phyloP scores from a whole-genome alignment of 2,113 vertebrate genomes.

The Ammodytes marinus region DNA sequence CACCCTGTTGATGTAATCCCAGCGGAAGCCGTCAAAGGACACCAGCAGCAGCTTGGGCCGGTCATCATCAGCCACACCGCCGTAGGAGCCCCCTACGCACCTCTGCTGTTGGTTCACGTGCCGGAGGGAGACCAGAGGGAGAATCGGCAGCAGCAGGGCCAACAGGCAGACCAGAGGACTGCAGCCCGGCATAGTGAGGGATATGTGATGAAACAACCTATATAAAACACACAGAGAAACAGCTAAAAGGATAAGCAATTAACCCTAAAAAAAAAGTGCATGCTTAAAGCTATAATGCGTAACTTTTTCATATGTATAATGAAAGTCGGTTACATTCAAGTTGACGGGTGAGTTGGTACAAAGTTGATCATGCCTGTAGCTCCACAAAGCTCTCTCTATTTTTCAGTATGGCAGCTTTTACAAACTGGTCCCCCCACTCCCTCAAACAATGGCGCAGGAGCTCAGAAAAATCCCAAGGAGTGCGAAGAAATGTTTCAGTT shows the following conservation, averaged over 20 bases:
- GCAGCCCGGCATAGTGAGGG: constrained; percentile 52
- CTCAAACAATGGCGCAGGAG: no score
- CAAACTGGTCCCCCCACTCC: no score
- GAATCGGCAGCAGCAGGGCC: constrained; percentile 45
- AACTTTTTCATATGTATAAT: no score
- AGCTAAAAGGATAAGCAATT: background rate
- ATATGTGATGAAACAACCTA: constrained; percentile 31
- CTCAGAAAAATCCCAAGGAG: no score
- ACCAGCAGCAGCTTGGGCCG: constrained; percentile 87
- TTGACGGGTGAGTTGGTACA: no score
- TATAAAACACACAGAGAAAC: background rate
- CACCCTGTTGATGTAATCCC: constrained; percentile 91
- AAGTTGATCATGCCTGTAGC: no score
- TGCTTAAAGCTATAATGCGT: no score
- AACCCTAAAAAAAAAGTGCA: background rate
- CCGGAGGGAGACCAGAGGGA: constrained; percentile 47
- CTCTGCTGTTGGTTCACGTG: constrained; percentile 6
- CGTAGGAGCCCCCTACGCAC: background rate
- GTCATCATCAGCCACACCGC: constrained; percentile 10
- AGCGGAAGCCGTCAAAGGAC: constrained; percentile 95
- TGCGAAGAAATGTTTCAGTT: no score
- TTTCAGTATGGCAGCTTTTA: no score
- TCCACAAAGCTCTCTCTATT: no score
- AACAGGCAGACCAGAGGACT: constrained; percentile 57
- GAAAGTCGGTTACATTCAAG: no score